phyloP scores from a whole-genome alignment of 1,140 invertebrate genomes.

The Drosophila mauritiana region DNA sequence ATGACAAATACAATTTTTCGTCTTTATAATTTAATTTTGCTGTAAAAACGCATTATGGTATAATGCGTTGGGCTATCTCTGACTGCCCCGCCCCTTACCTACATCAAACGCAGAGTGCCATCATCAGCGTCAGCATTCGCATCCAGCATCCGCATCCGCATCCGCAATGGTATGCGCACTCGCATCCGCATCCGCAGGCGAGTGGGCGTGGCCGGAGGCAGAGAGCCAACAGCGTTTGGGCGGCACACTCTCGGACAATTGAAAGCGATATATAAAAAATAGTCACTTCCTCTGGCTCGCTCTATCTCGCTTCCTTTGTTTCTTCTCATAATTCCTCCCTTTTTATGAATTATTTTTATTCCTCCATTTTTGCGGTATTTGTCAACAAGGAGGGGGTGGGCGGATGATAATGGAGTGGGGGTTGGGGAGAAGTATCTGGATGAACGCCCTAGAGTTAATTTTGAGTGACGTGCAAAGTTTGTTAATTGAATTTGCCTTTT shows the following conservation, averaged over 20 bases:
- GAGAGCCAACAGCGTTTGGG: slow-evolving; percentile 51
- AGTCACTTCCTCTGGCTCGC: slow-evolving; percentile 33
- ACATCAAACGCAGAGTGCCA: slow-evolving; percentile 18
- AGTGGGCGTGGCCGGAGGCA: slow-evolving; percentile 41
- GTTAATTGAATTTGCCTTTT: slow-evolving; percentile 82
- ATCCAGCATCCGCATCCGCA: slow-evolving; percentile 13
- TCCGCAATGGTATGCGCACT: neutral
- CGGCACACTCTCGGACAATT: slow-evolving; percentile 72
- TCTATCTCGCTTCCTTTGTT: slow-evolving; percentile 36
- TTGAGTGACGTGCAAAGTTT: slow-evolving; percentile 82
- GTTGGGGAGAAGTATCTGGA: slow-evolving; percentile 45
- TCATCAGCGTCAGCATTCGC: slow-evolving; percentile 25
- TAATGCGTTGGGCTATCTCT: slow-evolving; percentile 64
- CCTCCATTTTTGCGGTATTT: slow-evolving; percentile 53
- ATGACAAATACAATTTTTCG: slow-evolving; percentile 83
- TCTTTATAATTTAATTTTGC: slow-evolving; percentile 76
- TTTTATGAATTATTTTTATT: slow-evolving; percentile 21
- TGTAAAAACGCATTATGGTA: slow-evolving; percentile 78
- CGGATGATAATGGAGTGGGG: neutral
- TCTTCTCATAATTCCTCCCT: slow-evolving; percentile 54
- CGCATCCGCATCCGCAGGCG: slow-evolving; percentile 23
- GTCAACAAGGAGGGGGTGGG: slow-evolving; percentile 42
- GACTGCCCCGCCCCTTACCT: neutral
- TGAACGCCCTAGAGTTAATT: slow-evolving; percentile 75
- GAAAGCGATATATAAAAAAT: slow-evolving; percentile 76